Base-by-base conservation (phyloP, 2,888 invertebrate species). In the Cremastinae sp. region DNA sequence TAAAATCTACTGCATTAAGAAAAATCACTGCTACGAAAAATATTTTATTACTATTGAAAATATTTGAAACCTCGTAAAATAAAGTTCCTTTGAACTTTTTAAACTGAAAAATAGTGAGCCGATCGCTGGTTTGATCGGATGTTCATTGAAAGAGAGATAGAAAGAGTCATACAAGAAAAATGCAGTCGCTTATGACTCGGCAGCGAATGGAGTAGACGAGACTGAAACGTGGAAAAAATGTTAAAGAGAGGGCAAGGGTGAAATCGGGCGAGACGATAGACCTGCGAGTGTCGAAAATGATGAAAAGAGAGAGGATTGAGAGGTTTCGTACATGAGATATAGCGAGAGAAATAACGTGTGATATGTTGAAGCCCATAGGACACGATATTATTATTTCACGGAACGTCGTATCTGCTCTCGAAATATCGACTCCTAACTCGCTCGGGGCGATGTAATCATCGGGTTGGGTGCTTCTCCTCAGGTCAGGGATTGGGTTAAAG, bases 351-450 rank as follows among this genome's bases (percentile, higher is more conserved):
- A 51, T 41, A 69, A 61, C 51, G 41, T 41, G 36, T 51, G 59
- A 20, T 69, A 61, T 61, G 69, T 43, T 38, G 28, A 59, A 22
- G 59, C 51, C 43, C 43, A 28, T 5, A 43, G 61, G 58, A 69
- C 43, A 69, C 71, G 83, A 84, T 83, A 84, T 85, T 84, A 85
- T 85, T 86, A 85, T 86, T 84, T 86, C 81, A 66, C 65, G 70
- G 36, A 72, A 81, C 75, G 74, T 79, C 80, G 28, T 80, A 78
- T 80, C 82, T 75, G 78, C 61, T 56, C 68, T 72, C 74, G 79
- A 80, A 81, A 81, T 81, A 81, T 80, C 80, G 83, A 76, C 78
- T 80, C 58, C 58, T 81, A 78, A 5, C 28, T 80, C 79, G 84
- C 84, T 82, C 79, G 79, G 71, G 80, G 83, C 81, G 79, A 84